A percentile compares a stretch with the other conserved stretches of the same genome.
phyloP scores from a whole-genome alignment of 92 coral and sea anemone species.

The Hydrozoanthus gracilis region DNA sequence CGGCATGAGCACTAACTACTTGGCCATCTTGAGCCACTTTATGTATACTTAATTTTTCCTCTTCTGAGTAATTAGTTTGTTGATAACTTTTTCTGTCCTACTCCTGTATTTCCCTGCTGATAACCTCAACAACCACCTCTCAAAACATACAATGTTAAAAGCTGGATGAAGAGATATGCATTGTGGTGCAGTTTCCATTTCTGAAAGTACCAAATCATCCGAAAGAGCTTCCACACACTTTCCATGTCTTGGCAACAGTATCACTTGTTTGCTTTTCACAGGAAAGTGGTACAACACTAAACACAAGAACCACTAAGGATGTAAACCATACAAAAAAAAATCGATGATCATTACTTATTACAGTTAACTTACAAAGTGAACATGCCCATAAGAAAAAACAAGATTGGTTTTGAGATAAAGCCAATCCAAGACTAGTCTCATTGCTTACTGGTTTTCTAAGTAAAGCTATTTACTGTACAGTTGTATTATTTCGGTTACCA shows the following conservation, averaged over 20 bases:
- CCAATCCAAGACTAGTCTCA: too few species aligned
- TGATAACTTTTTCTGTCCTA: constrained; percentile 32
- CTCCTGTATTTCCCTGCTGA: constrained; percentile 57
- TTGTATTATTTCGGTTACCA: too few species aligned
- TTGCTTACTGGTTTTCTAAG: too few species aligned
- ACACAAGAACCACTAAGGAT: background rate
- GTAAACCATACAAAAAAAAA: background rate
- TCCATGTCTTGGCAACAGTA: constrained; percentile 59
- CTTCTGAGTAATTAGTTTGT: constrained; percentile 27
- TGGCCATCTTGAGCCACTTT: too few species aligned
- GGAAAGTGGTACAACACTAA: constrained; percentile 28
- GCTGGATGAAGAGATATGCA: constrained; percentile 56
- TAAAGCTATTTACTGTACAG: too few species aligned
- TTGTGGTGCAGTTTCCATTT: constrained; percentile 31
- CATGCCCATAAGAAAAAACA: too few species aligned
- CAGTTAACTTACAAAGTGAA: too few species aligned
- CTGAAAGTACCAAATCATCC: constrained; percentile 44
- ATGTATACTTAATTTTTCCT: background rate
- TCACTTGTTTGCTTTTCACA: constrained; percentile 53
- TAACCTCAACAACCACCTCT: constrained; percentile 48
- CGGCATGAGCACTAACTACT: too few species aligned
- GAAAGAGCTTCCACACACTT: constrained; percentile 36
- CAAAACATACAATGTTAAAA: constrained; percentile 38
- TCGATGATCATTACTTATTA: too few species aligned
- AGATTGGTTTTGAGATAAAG: too few species aligned